phyloP scores from a whole-genome alignment of 1,140 invertebrate species.

The Cherax destructor region DNA sequence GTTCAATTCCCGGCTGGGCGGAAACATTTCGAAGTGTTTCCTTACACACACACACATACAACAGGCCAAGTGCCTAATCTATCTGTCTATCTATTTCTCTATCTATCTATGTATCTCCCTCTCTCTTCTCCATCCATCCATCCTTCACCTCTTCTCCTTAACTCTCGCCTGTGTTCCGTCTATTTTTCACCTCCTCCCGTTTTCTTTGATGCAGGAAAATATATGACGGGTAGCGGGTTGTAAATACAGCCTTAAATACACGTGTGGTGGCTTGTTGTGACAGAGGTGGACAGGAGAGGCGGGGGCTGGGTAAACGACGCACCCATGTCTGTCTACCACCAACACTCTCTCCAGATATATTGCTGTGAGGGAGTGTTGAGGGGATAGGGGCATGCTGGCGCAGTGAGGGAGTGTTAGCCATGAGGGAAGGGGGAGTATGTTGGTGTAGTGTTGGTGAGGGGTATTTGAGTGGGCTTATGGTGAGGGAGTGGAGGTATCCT shows the following conservation, averaged over 20 bases:
- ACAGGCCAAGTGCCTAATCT: too few species aligned
- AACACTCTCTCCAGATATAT: conserved; percentile 21
- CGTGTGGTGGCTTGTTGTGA: conserved; percentile 40
- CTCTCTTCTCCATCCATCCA: too few species aligned
- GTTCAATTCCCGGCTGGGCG: too few species aligned
- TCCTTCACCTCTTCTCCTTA: too few species aligned
- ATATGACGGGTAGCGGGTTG: conserved; percentile 48
- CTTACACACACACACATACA: too few species aligned
- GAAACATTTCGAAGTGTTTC: too few species aligned
- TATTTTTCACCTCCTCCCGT: conserved; percentile 22
- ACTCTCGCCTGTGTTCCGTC: not conserved
- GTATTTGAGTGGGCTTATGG: too few species aligned
- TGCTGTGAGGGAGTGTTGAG: not conserved
- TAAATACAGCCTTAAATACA: conserved; percentile 51
- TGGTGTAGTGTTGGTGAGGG: too few species aligned
- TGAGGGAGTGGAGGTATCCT: too few species aligned
- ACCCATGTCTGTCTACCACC: conserved; percentile 34
- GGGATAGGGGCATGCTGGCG: not conserved
- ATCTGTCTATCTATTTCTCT: not conserved
- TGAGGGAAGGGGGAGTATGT: too few species aligned
- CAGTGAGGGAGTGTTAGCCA: not conserved
- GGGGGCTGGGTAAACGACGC: conserved; percentile 44
- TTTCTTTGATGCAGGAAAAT: conserved; percentile 43
- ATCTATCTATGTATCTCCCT: too few species aligned
- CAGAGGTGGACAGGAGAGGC: conserved; percentile 34